Base-by-base conservation (phyloP, 2,888 invertebrate genomes). In the Polymixis lichenea region DNA sequence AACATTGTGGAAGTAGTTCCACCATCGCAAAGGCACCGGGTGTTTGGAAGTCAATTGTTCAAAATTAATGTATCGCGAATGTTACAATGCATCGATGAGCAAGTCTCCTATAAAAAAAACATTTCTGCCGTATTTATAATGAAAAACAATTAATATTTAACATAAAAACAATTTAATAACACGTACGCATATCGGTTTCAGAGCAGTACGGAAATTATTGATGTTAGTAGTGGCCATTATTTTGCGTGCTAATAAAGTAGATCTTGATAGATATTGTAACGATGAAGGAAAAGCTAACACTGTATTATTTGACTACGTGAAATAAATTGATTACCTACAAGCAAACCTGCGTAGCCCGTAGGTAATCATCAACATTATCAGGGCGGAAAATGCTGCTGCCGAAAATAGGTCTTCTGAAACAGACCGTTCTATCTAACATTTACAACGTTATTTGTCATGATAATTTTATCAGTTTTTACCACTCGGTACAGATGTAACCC, bases 131-230 rank as follows among this genome's bases (percentile, higher is more conserved):
- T 53, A 68, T 46, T 74, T 55, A 67, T 56, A 83, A 74, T 78
- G 43, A 65, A 66, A 70, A 53, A 28, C 55, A 78, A 70, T 82
- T 69, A 58, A 69, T 49, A 46, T 51, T 72, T 55, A 11, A 53
- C 19, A 43, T 38, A 78, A 53, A 71, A 77, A 82, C 76, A 68
- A 56, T 66, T 49, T 64, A 51, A 64, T 74, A 62, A 77, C 55
- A 51, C 51, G 0, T 55, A 78, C 79, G 75, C 60, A 46, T 83
- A 83, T 83, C 58, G 55, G 25, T 75, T 68, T 46, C 38, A 68
- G 49, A 55, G 19, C n/a, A 64, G 71, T 66, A 83, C 64, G 60
- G 32, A 62, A 73, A 64, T 15, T 49, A 13, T n/a, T 38, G 55
- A 25, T 65, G 22, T 60, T 56, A n/a, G 55, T 22, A 13, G 56